Evolutionary conservation across 2,113 vertebrate genomes (phyloP).

Genomic region (Egretta garzetta): DNA sequence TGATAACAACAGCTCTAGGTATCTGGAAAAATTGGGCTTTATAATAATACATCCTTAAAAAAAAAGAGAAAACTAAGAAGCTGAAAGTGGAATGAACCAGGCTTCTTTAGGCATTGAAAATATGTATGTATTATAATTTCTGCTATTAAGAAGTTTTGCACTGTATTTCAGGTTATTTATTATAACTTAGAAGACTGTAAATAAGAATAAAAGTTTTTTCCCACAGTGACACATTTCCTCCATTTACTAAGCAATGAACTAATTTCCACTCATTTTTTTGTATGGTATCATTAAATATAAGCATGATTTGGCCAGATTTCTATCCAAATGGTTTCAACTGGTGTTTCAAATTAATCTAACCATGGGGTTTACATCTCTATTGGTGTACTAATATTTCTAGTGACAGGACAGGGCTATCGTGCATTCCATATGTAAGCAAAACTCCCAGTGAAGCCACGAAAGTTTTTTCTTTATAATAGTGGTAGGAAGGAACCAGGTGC

Average conservation of each 20-base stretch:
- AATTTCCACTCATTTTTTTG: neutral
- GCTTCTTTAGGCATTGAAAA: neutral
- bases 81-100: neutral
- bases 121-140: neutral
- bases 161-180: neutral
- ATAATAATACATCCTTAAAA: neutral
- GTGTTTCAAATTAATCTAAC: neutral
- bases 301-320: neutral
- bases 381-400: neutral
- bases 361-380: neutral
- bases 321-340: neutral
- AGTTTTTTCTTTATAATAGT: neutral
- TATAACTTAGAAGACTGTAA: neutral
- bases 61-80: neutral
- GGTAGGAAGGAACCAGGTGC: neutral
- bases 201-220: neutral
- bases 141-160: neutral
- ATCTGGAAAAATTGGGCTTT: neutral
- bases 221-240: neutral
- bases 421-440: neutral
- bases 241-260: neutral
- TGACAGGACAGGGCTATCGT: neutral
- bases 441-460: neutral
- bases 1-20: neutral
- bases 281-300: neutral